Base-by-base conservation (phyloP, 2,113 vertebrate species). In the Cyrtonyx montezumae region DNA sequence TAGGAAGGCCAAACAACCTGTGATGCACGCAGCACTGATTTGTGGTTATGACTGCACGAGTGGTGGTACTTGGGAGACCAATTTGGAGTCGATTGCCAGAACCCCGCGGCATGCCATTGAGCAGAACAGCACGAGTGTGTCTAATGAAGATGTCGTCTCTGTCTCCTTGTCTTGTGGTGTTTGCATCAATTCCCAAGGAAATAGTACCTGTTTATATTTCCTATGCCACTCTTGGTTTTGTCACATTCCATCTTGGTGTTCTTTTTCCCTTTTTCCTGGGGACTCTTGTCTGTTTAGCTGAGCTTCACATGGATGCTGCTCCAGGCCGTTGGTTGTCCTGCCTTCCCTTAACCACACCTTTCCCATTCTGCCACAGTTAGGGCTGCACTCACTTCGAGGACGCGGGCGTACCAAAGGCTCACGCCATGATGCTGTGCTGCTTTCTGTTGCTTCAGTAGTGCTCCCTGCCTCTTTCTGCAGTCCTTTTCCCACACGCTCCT, bases 391-490 rank as follows among this genome's bases (percentile, higher is more conserved):
- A 48, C 28, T 8, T 10, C 19, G 48, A 42, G 61, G 42, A 61
- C 15, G 7, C 6, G 4, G 34, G 14, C 17, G 3, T 22, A 8
- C 11, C 36, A 7, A 25, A 23, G n/a, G 25, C 59, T 40, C 12
- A 2, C 0, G 1, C 49, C 11, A 40, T 1, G 36, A 15, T 0
- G 3, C 0, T 1, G 11, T 15, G 32, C 18, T 2, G 4, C 58
- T 66, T 48, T 15, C 36, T n/a, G 53, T 40, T 70, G 55, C 69
- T 45, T n/a, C 7, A 6, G 25, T 21, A 23, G 11, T 30, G 26
- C 32, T 45, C 53, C 51, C 36, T 56, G 46, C 55, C 8, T 1
- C 42, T 18, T 58, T 43, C 56, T 76, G 26, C 30, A 61, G 32
- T 26, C 56, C 3, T 0, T 48, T 26, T 18, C 11, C 20, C 30